Base-by-base conservation (phyloP, 1,140 invertebrate genomes). In the Drosophila ambigua region DNA sequence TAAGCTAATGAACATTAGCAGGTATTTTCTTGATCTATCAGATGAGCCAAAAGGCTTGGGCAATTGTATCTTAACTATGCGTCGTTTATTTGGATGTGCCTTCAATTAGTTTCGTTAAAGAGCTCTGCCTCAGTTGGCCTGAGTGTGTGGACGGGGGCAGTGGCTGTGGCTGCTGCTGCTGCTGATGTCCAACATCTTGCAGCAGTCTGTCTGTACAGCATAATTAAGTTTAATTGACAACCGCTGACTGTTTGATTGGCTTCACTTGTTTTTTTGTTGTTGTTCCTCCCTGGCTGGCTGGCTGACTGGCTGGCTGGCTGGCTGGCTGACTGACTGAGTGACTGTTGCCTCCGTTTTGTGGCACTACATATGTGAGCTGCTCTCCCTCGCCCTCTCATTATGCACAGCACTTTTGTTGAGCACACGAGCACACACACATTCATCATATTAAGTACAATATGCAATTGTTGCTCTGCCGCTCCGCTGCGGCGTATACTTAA, bases 221-320 rank as follows among this genome's bases (percentile, higher is more conserved):
- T 69, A 69, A 69, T 69, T 69, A 69, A 69, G 64, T 69, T 69
- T 69, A 69, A 69, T 69, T 69, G 66, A 69, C 66, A 69, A 69
- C 66, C 66, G 64, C 66, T 69, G 66, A 69, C 66, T 69, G 64
- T 69, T 69, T 69, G 66, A 69, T 69, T 69, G 66, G 66, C 66
- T 69, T 69, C 66, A 57, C 66, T 69, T 69, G 64, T 69, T 41
- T 24, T 24, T 48, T 45, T 16, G n/a, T 46, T 48, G 16, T 5
- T 46, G 45, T 52, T 51, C 20, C 35, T 43, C 46, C 48, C 43
- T 4, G 31, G 39, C 15, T 57, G 48, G 35, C 39, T 24, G 31
- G 39, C 15, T 57, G 48, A 46, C 39, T 64, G 62, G 24, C 60
- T 4, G 31, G n/a, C 39, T 24, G 31, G 39, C 15, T 57, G 48